phyloP scores from a whole-genome alignment of 2,888 invertebrate species.

The Lutraria lutraria region DNA sequence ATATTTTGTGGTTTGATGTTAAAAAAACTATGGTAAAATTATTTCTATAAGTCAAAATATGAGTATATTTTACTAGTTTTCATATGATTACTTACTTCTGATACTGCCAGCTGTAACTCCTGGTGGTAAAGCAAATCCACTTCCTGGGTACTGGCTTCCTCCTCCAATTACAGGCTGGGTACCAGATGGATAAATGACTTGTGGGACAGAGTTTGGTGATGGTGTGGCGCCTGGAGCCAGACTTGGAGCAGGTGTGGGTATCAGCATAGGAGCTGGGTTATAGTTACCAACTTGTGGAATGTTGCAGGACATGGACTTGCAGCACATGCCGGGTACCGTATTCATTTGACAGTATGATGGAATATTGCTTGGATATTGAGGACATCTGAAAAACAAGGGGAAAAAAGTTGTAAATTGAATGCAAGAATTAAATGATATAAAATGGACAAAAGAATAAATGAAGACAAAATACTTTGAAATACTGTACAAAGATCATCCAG shows the following conservation, averaged over 20 bases:
- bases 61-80: no score
- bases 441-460: no score
- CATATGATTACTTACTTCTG: slow-evolving; percentile 59
- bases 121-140: slow-evolving; percentile 68
- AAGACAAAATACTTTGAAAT: no score
- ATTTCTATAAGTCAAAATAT: no score
- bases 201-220: slow-evolving; percentile 53
- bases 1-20: no score
- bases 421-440: no score
- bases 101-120: slow-evolving; percentile 62
- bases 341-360: slow-evolving; percentile 76
- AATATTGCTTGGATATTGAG: slow-evolving; percentile 74
- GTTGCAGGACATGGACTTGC: slow-evolving; percentile 76
- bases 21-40: no score
- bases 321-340: slow-evolving; percentile 79
- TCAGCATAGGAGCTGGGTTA: slow-evolving; percentile 74
- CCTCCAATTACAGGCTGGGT: slow-evolving; percentile 65
- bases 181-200: slow-evolving; percentile 64
- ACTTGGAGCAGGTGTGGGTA: slow-evolving; percentile 75
- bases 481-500: no score
- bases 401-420: no score
- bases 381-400: slow-evolving; percentile 71
- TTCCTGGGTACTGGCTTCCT: slow-evolving; percentile 59
- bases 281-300: slow-evolving; percentile 77
- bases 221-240: slow-evolving; percentile 70